Evolutionary conservation across 2,797 vertebrate genomes (phyloP), one percentile per base, ranked within the genome.

Genomic region (Scomberomorus guttatus): DNA sequence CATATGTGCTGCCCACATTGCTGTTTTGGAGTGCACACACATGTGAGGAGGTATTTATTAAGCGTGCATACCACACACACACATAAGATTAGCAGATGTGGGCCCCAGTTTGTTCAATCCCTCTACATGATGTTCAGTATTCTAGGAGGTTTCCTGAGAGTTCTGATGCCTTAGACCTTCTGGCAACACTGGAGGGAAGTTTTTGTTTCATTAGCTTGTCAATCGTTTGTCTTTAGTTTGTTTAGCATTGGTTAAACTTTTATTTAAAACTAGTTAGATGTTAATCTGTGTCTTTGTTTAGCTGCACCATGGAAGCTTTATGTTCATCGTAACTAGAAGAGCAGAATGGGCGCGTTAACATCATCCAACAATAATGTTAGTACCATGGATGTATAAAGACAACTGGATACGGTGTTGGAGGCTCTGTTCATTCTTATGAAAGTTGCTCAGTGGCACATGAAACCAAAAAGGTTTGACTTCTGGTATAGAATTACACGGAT

Each of bases 31-130:
- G 65, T 10, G n/a, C 75, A 71, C 54, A 59, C 82, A 82, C 72
- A 84, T 71, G 54, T 46, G 60, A 77, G 62, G 37, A 74, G 79
- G 77, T 75, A 68, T 80, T 84, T 78, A 82, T 82, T 82, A 79
- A 74, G 57, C 1, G 10, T 64, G 72, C 51, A 71, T 77, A 68
- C 72, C 70, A 62, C 82, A 72, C 72, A 75, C 58, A 73, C 57
- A 64, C 77, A 79, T 50, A 50, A 50, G 46, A 58, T 18, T 2
- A 50, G 65, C 85, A 84, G 69, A 84, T 84, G 79, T 82, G 72
- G 64, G 24, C 56, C 27, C 69, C 39, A 52, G 72, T 68, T 50
- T 32, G 54, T 68, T 55, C 18, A 58, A 59, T 42, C 62, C 48
- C 13, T 72, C 48, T 55, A 61, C 72, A 80, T 37, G 50, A 59